phyloP scores from a whole-genome alignment of 2,888 invertebrate genomes.

The Melinaea marsaeus region DNA sequence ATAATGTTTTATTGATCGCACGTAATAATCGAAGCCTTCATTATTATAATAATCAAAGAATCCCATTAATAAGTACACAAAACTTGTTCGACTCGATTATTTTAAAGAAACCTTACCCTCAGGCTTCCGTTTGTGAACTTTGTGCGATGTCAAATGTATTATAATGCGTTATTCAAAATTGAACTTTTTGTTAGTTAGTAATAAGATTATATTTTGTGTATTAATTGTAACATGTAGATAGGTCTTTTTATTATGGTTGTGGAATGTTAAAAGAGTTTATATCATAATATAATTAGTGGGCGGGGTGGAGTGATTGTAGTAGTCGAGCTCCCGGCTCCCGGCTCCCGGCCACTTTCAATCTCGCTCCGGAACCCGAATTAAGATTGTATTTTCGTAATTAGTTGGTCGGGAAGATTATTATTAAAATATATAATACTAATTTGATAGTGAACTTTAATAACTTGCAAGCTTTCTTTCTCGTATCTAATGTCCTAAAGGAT shows the following conservation, averaged over 20 bases:
- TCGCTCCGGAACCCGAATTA: conserved; percentile 19
- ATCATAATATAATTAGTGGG: conserved; percentile 77
- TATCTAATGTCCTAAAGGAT: too few relatives aligned
- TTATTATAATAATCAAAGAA: conserved; percentile 16
- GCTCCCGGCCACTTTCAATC: conserved; percentile 35
- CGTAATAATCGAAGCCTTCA: conserved; percentile 7
- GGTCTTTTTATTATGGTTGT: conserved; percentile 28
- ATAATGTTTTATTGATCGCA: background rate
- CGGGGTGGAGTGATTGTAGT: conserved; percentile 58
- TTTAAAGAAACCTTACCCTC: conserved; percentile 34
- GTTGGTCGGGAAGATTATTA: conserved; percentile 8
- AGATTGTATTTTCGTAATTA: conserved; percentile 23
- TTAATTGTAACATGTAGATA: conserved; percentile 10
- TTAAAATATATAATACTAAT: background rate
- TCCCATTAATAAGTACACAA: conserved; percentile 13
- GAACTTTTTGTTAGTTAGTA: background rate
- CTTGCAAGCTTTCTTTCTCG: too few relatives aligned
- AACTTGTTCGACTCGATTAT: conserved; percentile 38
- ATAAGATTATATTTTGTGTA: conserved; percentile 14
- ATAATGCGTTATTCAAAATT: conserved; percentile 8
- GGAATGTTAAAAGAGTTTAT: conserved; percentile 69
- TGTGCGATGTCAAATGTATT: conserved; percentile 35
- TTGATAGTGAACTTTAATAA: background rate
- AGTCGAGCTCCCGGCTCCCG: conserved; percentile 20
- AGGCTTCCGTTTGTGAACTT: conserved; percentile 51